A percentile compares a stretch with the other conserved stretches of the same genome.
phyloP scores from a whole-genome alignment of 2,888 invertebrate genomes.

The Drosophila basisetae region DNA sequence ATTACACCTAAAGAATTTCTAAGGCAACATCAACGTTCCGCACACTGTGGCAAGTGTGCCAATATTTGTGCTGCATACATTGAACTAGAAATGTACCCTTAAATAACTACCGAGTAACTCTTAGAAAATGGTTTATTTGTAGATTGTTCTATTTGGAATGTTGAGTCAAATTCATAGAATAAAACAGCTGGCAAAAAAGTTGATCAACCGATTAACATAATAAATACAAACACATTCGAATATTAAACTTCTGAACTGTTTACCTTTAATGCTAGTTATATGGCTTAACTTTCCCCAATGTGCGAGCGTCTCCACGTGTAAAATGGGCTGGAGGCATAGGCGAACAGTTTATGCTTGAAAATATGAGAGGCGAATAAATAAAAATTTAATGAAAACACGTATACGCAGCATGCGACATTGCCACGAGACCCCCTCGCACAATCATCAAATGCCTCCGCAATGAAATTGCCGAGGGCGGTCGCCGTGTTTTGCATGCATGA shows the following conservation, averaged over 20 bases:
- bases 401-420: slow-evolving; percentile 62
- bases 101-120: background rate
- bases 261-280: background rate
- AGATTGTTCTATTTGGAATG: background rate
- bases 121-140: background rate
- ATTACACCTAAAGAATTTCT: slow-evolving; percentile 76
- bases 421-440: background rate
- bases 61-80: background rate
- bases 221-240: background rate
- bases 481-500: slow-evolving; percentile 64
- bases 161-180: background rate
- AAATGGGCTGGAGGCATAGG: slow-evolving; percentile 5
- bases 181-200: background rate
- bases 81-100: background rate
- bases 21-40: slow-evolving; percentile 27
- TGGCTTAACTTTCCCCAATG: slow-evolving; percentile 7
- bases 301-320: background rate
- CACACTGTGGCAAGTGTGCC: background rate
- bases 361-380: slow-evolving; percentile 68
- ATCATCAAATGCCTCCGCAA: slow-evolving; percentile 1
- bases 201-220: background rate
- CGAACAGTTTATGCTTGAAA: slow-evolving; percentile 42
- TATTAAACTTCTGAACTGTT: background rate
- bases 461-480: slow-evolving; percentile 37
- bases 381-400: slow-evolving; percentile 77